Conservation (phyloP, 2,113 vertebrate genomes). For the Oxyruncus cristatus region DNA sequence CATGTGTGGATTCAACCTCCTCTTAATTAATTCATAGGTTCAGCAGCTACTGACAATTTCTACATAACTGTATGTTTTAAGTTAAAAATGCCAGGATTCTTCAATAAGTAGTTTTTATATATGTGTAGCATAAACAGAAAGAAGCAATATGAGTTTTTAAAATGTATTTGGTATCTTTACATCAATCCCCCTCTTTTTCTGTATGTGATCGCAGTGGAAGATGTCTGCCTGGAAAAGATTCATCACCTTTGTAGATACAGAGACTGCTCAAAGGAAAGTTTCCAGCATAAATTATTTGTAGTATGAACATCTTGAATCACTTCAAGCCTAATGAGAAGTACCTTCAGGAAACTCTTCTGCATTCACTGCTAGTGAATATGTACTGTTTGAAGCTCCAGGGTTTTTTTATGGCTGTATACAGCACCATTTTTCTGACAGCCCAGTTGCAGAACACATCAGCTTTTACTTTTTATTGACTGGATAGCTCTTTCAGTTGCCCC, state of each 20-base stretch:
- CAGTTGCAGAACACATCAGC: neutral
- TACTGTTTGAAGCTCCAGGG: neutral
- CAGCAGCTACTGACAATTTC: neutral
- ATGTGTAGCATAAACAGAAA: neutral
- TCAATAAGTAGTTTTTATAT: neutral
- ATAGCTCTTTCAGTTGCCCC: neutral
- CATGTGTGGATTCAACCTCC: neutral
- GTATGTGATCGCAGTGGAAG: neutral
- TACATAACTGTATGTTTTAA: neutral
- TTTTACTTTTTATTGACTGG: neutral
- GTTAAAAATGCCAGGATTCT: neutral
- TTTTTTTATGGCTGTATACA: neutral
- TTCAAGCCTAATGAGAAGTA: neutral
- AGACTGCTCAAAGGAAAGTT: neutral
- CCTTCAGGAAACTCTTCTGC: neutral
- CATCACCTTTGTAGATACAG: neutral
- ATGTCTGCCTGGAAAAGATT: neutral
- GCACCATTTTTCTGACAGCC: neutral
- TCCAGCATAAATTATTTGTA: constrained; percentile 28
- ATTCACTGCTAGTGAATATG: neutral
- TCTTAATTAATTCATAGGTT: neutral
- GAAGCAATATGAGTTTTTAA: neutral
- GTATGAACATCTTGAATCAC: neutral
- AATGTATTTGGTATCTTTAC: neutral
- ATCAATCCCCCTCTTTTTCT: neutral